phyloP scores from a whole-genome alignment of 2,888 invertebrate genomes.

The Nomada fabriciana region DNA sequence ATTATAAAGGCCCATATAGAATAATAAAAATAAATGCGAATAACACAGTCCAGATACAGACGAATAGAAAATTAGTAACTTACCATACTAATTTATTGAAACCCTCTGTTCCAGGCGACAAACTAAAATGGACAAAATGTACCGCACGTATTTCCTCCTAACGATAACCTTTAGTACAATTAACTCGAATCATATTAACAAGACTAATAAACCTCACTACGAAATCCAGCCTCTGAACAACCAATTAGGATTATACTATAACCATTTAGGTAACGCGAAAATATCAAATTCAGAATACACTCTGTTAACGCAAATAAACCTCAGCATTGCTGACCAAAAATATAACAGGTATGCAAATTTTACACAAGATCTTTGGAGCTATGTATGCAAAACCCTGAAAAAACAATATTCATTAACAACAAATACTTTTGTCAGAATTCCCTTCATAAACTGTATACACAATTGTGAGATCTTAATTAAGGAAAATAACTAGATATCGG shows the following conservation, averaged over 20 bases:
- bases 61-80: constrained; percentile 14
- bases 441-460: no score
- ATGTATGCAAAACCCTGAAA: neutral
- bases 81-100: constrained; percentile 35
- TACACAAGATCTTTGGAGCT: constrained; percentile 15
- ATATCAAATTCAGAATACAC: constrained; percentile 25
- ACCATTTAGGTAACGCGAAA: neutral
- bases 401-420: neutral
- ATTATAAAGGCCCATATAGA: constrained; percentile 25
- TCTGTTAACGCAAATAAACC: constrained; percentile 9
- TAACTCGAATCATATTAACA: neutral
- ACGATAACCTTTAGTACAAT: neutral
- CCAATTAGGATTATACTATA: constrained; percentile 20
- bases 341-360: neutral
- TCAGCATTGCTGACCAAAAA: neutral
- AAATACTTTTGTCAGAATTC: constrained; percentile 1
- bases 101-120: constrained; percentile 30
- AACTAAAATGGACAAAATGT: neutral
- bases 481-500: no score
- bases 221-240: neutral
- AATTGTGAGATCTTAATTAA: no score
- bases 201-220: neutral
- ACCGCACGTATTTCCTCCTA: no score
- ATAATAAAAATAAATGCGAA: constrained; percentile 27
- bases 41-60: constrained; percentile 20